phyloP scores from a whole-genome alignment of 2,888 invertebrate genomes.

The Phortica magna region DNA sequence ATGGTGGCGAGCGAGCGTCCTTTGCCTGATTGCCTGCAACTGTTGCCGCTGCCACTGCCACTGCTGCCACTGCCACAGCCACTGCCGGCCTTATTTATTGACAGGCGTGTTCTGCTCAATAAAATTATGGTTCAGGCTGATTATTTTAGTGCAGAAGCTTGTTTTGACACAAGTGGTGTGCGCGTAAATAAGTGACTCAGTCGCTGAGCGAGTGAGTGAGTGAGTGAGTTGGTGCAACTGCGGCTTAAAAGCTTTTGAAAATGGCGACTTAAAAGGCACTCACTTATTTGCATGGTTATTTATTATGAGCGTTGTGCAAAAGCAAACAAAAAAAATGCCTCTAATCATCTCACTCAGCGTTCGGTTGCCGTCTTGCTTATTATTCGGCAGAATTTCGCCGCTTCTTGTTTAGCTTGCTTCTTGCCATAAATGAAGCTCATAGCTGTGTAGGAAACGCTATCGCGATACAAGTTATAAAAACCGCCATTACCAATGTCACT shows the following conservation, averaged over 20 bases:
- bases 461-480: not conserved
- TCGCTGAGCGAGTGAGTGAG: constrained; percentile 13
- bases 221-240: not conserved
- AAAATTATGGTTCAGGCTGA: constrained; percentile 71
- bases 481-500: not conserved
- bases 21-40: not conserved
- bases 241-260: not conserved
- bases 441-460: not conserved
- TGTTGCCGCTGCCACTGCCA: not conserved
- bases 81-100: constrained; percentile 62
- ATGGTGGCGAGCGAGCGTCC: constrained; percentile 57
- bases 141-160: constrained; percentile 70
- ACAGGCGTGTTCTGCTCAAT: constrained; percentile 71
- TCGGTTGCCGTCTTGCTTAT: no score
- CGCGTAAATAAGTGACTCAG: not conserved
- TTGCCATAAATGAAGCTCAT: not conserved
- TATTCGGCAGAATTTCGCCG: no score
- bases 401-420: no score
- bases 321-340: no score
- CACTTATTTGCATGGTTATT: not conserved
- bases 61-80: not conserved
- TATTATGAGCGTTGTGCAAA: no score
- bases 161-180: constrained; percentile 47
- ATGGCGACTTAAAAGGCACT: not conserved
- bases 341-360: no score